phyloP scores from a whole-genome alignment of 1,140 invertebrate species.

The Drosophila carrolli region DNA sequence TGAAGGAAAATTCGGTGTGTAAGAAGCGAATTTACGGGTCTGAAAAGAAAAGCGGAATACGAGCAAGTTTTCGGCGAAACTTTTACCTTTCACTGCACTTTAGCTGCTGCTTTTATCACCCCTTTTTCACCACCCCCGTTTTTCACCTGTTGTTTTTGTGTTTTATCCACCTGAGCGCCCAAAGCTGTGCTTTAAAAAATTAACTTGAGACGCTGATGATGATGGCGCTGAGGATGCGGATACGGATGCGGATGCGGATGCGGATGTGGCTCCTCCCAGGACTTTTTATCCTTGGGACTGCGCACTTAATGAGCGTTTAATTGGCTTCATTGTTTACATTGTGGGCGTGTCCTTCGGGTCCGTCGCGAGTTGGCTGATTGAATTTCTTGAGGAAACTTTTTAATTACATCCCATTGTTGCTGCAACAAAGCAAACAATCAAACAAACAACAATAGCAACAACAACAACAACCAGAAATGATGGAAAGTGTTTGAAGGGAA shows the following conservation, averaged over 20 bases:
- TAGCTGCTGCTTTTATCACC: constrained; percentile 12
- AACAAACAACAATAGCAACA: constrained; percentile 5
- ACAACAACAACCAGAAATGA: background rate
- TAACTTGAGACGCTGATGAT: constrained; percentile 53
- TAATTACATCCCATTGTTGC: constrained; percentile 75
- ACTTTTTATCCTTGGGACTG: constrained; percentile 42
- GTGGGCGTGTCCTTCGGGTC: constrained; percentile 39
- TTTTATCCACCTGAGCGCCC: constrained; percentile 45
- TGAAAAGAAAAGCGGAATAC: constrained; percentile 8
- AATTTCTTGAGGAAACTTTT: constrained; percentile 77
- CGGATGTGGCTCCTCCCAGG: constrained; percentile 3
- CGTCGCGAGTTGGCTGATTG: constrained; percentile 53
- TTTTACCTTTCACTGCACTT: constrained; percentile 33
- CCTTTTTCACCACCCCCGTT: background rate
- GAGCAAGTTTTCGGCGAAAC: constrained; percentile 34
- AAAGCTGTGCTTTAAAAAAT: constrained; percentile 61
- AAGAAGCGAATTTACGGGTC: constrained; percentile 19
- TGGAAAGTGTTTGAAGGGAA: constrained; percentile 17
- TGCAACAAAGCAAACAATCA: constrained; percentile 31
- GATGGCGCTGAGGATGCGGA: constrained; percentile 8
- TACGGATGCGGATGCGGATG: background rate
- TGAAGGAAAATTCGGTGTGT: constrained; percentile 25
- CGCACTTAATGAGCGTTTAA: constrained; percentile 82
- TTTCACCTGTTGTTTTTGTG: constrained; percentile 43
- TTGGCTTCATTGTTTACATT: constrained; percentile 78